These are phyloP conservation scores for Helobdella robusta DNA, from an alignment of 2,888 invertebrate genomes.

Conservation along the genomic window DNA sequence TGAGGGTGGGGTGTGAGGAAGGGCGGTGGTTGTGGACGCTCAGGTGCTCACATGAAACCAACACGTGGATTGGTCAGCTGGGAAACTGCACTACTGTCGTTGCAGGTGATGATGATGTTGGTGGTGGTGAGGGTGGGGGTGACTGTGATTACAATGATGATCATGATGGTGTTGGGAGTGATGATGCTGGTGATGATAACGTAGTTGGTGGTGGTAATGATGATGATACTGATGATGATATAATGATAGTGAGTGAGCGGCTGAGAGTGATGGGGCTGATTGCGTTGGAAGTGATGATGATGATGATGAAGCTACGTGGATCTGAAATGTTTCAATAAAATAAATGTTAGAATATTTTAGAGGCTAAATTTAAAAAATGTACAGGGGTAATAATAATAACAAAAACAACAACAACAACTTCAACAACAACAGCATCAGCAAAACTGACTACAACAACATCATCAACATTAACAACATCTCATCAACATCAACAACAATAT, in stretches of 20 bases:
- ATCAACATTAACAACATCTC: too few relatives aligned
- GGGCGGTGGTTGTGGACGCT: slow-evolving; percentile 18
- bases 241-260: background rate
- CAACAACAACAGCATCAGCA: background rate
- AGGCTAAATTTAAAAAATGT: too few relatives aligned
- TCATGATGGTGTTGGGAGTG: background rate
- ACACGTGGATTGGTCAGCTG: slow-evolving; percentile 21
- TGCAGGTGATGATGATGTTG: slow-evolving; percentile 14
- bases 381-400: background rate
- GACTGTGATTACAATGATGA: background rate
- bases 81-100: slow-evolving; percentile 21
- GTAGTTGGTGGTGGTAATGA: background rate
- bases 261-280: background rate
- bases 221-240: slow-evolving; percentile 3
- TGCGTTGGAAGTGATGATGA: background rate
- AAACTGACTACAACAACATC: too few relatives aligned
- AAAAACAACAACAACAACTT: background rate
- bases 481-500: too few relatives aligned
- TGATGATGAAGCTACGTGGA: too few relatives aligned
- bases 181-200: background rate
- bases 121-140: background rate
- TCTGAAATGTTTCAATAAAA: too few relatives aligned
- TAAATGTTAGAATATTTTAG: too few relatives aligned
- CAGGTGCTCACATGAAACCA: slow-evolving; percentile 13
- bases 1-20: slow-evolving; percentile 16